A percentile compares a stretch with the other conserved stretches of the same genome.
Conservation (phyloP, 1,140 invertebrate species). For the Vanessa atalanta region DNA sequence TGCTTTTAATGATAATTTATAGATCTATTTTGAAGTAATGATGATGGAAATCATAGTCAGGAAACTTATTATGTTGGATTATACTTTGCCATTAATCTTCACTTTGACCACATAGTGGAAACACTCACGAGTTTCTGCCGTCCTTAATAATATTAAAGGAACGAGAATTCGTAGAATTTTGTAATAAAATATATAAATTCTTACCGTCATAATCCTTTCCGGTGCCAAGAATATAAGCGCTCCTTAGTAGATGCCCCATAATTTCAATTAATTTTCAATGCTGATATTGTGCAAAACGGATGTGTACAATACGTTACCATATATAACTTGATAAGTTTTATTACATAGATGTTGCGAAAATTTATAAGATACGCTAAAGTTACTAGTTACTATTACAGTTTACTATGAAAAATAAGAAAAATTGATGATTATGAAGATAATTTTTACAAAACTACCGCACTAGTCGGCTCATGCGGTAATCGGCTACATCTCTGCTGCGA, state of each 20-base stretch:
- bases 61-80: no score
- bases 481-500: slow-evolving; percentile 73
- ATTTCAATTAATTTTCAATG: slow-evolving; percentile 59
- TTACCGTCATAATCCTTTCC: slow-evolving; percentile 71
- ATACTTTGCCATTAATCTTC: no score
- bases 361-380: slow-evolving; percentile 32
- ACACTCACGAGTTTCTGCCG: not conserved
- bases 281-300: slow-evolving; percentile 69
- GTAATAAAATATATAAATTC: slow-evolving; percentile 21
- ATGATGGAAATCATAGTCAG: no score
- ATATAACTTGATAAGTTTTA: slow-evolving; percentile 37
- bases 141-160: no score
- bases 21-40: no score
- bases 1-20: no score
- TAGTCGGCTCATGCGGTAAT: slow-evolving; percentile 63
- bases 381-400: slow-evolving; percentile 34
- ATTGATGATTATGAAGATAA: slow-evolving; percentile 28
- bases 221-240: slow-evolving; percentile 64
- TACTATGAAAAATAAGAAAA: slow-evolving; percentile 39
- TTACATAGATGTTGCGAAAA: slow-evolving; percentile 62
- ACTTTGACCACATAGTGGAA: not conserved
- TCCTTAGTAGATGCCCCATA: slow-evolving; percentile 72
- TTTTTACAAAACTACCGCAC: slow-evolving; percentile 59
- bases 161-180: no score
- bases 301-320: slow-evolving; percentile 51